Evolutionary conservation across 2,888 invertebrate genomes (phyloP).

Genomic region (Julus scanicus): DNA sequence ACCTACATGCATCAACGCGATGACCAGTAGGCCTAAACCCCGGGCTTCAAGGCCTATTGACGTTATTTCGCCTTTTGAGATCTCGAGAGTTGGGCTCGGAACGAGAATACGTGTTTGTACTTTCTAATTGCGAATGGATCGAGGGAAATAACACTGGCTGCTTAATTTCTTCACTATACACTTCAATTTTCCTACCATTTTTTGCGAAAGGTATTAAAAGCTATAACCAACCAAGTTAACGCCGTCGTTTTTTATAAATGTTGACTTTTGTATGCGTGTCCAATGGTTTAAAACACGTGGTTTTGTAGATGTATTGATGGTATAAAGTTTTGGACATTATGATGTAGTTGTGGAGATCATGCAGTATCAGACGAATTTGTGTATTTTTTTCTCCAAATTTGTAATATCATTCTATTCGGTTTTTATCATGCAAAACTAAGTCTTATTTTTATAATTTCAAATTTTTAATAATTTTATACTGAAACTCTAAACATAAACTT

Average conservation of each 20-base stretch:
- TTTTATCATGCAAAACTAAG: too few relatives aligned
- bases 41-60: background rate
- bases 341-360: too few relatives aligned
- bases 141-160: constrained; percentile 7
- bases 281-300: background rate
- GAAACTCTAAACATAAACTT: too few relatives aligned
- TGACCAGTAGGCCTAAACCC: constrained; percentile 37
- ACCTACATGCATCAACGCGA: constrained; percentile 14
- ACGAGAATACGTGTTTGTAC: constrained; percentile 12
- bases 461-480: too few relatives aligned
- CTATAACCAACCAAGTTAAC: background rate
- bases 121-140: constrained; percentile 8
- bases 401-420: too few relatives aligned
- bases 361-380: too few relatives aligned
- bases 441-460: too few relatives aligned
- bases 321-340: too few relatives aligned
- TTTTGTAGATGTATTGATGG: background rate
- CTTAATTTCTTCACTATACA: background rate
- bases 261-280: background rate
- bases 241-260: background rate
- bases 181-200: background rate
- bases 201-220: background rate
- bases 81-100: background rate
- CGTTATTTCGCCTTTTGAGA: background rate
- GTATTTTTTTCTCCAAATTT: too few relatives aligned